A percentile compares a stretch with the other conserved stretches of the same genome.
Conservation (phyloP, 2,797 vertebrate genomes). For the Cirrhinus molitorella region DNA sequence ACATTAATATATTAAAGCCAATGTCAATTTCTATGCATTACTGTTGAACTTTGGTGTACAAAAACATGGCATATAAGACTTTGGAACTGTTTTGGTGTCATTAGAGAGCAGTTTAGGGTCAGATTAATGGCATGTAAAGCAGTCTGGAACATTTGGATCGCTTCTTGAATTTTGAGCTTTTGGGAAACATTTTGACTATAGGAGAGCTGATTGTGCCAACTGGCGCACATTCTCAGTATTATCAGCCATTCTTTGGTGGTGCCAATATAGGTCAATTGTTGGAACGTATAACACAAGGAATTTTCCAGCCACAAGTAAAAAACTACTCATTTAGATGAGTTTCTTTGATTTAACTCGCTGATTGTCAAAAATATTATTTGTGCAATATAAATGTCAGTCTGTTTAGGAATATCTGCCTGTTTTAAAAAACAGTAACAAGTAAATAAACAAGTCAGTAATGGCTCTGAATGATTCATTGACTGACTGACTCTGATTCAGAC, state of each 20-base stretch:
- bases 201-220: conserved; percentile 16
- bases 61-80: conserved; percentile 2
- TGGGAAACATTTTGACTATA: conserved; percentile 19
- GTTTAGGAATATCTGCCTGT: neutral
- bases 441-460: neutral
- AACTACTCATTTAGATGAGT: neutral
- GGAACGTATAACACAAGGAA: neutral
- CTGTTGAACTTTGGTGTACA: neutral
- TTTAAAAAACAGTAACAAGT: neutral
- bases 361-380: neutral
- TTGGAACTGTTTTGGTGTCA: conserved; percentile 5
- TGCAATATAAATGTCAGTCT: neutral
- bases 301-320: neutral
- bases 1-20: no score
- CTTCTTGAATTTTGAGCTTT: conserved; percentile 7
- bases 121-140: conserved; percentile 42
- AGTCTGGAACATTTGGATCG: conserved; percentile 26
- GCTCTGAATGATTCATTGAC: neutral
- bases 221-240: conserved; percentile 31
- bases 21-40: neutral
- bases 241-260: conserved; percentile 29
- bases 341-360: neutral
- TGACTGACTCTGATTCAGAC: neutral
- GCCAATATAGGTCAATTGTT: neutral
- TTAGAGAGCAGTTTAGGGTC: neutral